phyloP scores from a whole-genome alignment of 2,888 invertebrate genomes.

The Sclerodermus sp. region DNA sequence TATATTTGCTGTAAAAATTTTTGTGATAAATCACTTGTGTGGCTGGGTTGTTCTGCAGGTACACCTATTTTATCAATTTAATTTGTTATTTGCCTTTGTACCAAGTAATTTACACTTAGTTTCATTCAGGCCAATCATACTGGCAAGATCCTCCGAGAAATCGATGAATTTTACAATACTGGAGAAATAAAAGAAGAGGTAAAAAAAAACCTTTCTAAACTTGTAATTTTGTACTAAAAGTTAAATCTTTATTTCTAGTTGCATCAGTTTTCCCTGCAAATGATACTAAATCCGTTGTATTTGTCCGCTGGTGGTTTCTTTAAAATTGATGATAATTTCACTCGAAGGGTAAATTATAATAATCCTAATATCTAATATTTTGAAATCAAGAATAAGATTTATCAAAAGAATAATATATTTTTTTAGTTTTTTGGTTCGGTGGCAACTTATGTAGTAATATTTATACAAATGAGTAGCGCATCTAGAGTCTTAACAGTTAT shows the following conservation, averaged over 20 bases:
- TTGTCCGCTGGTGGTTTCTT: neutral
- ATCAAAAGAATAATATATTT: neutral
- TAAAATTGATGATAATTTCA: neutral
- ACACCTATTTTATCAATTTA: neutral
- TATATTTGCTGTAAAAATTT: neutral
- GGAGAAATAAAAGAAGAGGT: neutral
- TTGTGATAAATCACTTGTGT: neutral
- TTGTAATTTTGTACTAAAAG: neutral
- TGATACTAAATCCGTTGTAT: neutral
- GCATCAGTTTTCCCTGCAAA: neutral
- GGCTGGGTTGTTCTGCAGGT: neutral
- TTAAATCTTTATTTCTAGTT: neutral
- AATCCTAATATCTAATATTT: neutral
- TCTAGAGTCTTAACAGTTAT: no score
- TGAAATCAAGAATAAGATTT: neutral
- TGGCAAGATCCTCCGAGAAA: neutral
- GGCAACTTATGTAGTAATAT: neutral
- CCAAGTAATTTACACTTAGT: no score
- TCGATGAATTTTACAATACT: neutral
- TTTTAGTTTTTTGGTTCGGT: neutral
- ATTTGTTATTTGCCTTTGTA: no score
- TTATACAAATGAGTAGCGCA: neutral
- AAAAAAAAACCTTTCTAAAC: neutral
- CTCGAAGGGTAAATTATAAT: neutral
- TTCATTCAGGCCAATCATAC: neutral